Conservation (phyloP, 2,113 vertebrate species). For the Corydoras maculifer region DNA sequence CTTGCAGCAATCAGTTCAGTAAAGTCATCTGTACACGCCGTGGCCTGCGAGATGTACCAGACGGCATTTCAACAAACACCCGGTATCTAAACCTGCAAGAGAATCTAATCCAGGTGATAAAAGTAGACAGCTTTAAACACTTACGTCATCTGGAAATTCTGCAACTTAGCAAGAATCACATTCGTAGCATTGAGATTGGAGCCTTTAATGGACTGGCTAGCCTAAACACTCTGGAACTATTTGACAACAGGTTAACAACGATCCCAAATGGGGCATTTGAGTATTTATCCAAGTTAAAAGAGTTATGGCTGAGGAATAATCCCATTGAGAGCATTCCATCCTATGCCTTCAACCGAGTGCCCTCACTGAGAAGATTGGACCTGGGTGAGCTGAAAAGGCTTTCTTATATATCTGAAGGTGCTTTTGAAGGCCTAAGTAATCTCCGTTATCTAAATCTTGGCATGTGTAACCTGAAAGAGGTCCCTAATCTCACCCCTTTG, state of each 20-base stretch:
- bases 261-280: conserved; percentile 99
- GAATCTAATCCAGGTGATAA: conserved; percentile 97
- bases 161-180: conserved; percentile 96
- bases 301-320: conserved; percentile 97
- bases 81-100: conserved; percentile 96
- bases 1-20: conserved; percentile 98
- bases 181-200: conserved; percentile 95
- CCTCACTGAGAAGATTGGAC: conserved; percentile 90
- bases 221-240: conserved; percentile 97
- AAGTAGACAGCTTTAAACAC: conserved; percentile 99
- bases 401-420: conserved; percentile 97
- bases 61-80: conserved; percentile 97
- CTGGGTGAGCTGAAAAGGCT: conserved; percentile 94
- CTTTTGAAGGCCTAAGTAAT: conserved; percentile 98
- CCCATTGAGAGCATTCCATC: conserved; percentile 97
- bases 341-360: conserved; percentile 97
- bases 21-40: conserved; percentile 96
- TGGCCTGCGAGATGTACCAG: conserved; percentile 91
- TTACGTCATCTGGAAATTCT: conserved; percentile 94
- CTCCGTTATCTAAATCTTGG: conserved; percentile 98
- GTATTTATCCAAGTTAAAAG: conserved; percentile 96
- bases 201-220: conserved; percentile 98
- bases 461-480: conserved; percentile 98
- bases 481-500: conserved; percentile 95
- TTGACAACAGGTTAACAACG: conserved; percentile 97